Conservation (phyloP, 2,888 invertebrate genomes). For the Temnothorax rugatulus region DNA sequence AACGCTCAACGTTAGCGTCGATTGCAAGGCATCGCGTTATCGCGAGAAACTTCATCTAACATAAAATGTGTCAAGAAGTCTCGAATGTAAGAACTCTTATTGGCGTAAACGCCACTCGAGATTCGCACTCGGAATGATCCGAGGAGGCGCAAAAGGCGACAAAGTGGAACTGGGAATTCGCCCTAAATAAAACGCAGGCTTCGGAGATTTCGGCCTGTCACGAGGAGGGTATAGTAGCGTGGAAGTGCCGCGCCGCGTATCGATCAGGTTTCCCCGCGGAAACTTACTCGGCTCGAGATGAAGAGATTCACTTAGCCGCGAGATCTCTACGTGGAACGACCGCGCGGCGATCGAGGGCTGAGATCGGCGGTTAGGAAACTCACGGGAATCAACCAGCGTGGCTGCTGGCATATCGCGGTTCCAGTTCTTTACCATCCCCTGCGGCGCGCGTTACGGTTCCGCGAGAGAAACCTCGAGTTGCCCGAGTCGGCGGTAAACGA, state of each 20-base stretch:
- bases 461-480: too few relatives aligned
- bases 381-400: background rate
- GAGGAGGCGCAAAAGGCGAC: background rate
- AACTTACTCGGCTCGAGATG: conserved; percentile 61
- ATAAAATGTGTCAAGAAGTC: background rate
- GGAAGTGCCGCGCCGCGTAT: conserved; percentile 64
- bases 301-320: background rate
- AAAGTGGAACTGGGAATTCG: background rate
- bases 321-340: background rate
- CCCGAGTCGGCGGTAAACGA: too few relatives aligned
- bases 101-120: background rate
- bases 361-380: too few relatives aligned
- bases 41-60: background rate
- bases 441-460: too few relatives aligned
- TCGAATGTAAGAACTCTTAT: background rate
- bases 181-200: background rate
- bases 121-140: background rate
- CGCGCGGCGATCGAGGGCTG: background rate
- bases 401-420: too few relatives aligned
- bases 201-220: conserved; percentile 52
- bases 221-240: conserved; percentile 43
- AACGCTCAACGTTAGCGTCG: background rate
- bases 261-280: conserved; percentile 65
- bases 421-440: background rate
- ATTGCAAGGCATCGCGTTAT: background rate